Percentiles rank a stretch among this genome's conserved stretches.
phyloP scores from a whole-genome alignment of 2,113 vertebrate genomes.

The Catharus minimus region DNA sequence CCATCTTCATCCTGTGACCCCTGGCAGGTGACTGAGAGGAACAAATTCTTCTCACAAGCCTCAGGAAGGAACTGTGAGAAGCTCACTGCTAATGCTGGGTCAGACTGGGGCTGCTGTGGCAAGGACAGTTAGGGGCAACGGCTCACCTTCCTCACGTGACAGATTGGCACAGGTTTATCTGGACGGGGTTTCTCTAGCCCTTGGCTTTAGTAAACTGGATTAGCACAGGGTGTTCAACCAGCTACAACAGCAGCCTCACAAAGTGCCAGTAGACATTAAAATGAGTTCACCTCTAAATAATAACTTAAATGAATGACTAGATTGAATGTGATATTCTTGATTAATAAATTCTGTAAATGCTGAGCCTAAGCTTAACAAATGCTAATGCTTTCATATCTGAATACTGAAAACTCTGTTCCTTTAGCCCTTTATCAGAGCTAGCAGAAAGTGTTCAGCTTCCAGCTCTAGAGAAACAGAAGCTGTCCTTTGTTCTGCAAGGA shows the following conservation, averaged over 20 bases:
- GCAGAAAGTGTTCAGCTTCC: neutral
- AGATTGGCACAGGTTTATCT: neutral
- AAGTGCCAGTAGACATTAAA: neutral
- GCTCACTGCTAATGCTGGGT: neutral
- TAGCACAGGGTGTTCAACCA: neutral
- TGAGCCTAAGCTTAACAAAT: neutral
- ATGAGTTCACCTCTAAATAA: neutral
- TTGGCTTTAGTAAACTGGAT: neutral
- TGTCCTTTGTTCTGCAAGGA: neutral
- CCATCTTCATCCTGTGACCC: neutral
- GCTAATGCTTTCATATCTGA: neutral
- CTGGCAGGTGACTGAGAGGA: neutral
- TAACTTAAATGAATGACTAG: neutral
- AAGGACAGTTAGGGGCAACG: neutral
- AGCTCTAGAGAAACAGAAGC: neutral
- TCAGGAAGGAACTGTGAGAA: neutral
- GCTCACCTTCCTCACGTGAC: neutral
- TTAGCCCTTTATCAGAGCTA: neutral
- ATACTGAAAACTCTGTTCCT: neutral
- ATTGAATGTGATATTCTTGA: neutral
- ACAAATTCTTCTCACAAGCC: neutral
- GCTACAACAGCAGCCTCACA: neutral
- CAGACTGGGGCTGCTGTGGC: neutral
- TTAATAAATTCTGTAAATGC: neutral
- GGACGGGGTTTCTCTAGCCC: neutral